Percentiles rank a stretch among this genome's conserved stretches.
Conservation (phyloP, 2,113 vertebrate species). For the Pseudopodoces humilis region DNA sequence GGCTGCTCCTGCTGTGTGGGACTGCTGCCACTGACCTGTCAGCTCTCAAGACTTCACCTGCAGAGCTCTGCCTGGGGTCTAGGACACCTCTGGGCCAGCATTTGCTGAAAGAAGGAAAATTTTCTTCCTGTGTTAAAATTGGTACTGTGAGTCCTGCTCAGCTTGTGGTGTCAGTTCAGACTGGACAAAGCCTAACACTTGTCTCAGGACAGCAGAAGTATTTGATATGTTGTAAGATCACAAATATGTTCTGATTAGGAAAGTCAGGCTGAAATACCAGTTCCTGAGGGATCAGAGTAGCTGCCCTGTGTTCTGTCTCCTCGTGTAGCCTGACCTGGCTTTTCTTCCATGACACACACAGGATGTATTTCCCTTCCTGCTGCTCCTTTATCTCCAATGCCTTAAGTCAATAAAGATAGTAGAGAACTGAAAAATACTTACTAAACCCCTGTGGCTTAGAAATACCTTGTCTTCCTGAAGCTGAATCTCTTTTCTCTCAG, state of each 20-base stretch:
- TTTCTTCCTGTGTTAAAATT: not conserved
- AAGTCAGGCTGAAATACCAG: not conserved
- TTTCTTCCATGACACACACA: not conserved
- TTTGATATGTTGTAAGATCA: not conserved
- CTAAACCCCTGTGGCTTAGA: not conserved
- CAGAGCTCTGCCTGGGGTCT: not conserved
- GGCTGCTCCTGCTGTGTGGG: not conserved
- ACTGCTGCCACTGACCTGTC: not conserved
- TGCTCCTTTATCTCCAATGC: not conserved
- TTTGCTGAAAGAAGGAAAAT: not conserved
- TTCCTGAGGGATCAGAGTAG: not conserved
- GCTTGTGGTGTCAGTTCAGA: not conserved
- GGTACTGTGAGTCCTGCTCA: not conserved
- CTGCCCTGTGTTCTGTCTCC: not conserved
- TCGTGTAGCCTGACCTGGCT: not conserved
- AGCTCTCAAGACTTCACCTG: not conserved
- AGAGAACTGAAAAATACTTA: not conserved
- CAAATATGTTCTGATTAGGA: not conserved
- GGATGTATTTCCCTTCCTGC: not conserved
- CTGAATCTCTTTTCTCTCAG: not conserved
- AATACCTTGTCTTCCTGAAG: not conserved
- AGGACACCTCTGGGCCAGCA: fast-evolving
- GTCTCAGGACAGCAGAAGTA: not conserved
- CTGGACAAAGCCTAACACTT: not conserved
- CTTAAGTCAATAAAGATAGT: not conserved